Base-by-base conservation (phyloP, 2,888 invertebrate genomes). In the Abrostola triplasia region DNA sequence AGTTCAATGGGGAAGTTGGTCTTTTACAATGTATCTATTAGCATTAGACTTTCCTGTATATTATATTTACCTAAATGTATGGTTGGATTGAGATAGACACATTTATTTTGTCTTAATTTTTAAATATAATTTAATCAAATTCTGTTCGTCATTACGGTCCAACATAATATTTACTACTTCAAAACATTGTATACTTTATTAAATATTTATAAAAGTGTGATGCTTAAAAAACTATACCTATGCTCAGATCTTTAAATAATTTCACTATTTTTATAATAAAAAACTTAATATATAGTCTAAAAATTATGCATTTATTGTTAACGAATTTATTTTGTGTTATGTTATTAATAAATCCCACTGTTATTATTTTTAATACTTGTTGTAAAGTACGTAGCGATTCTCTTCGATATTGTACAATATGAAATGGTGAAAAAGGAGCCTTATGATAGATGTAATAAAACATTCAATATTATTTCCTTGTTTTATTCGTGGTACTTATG, bases 291-390 rank as follows among this genome's bases (percentile, higher is more conserved):
- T 63, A 82, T 79, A 80, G 79, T 82, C 80, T 82, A 76, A 82
- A 73, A 70, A 67, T 79, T 83, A 80, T 92, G 93, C 93, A 94
- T 94, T 94, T 94, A 94, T 88, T 90, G 86, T 89, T 90, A 92
- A 89, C 92, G 93, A 94, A 93, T 93, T 94, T 93, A 92, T 91
- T 91, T 93, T 89, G 81, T 90, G 88, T 90, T 90, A 78, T 80
- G 84, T 84, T 82, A 77, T 75, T 74, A 79, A 80, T 79, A 83
- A 83, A 83, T 70, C 81, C 79, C 80, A 82, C 78, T 87, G 85
- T 89, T 88, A 84, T 84, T 82, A 80, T 79, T 83, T 77, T 75
- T 81, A 83, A 81, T 80, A 82, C 81, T 81, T 84, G 78, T 82
- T 81, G 79, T 78, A 80, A 81, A 79, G 73, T 80, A 80, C 74